Base-by-base conservation (phyloP, 2,888 invertebrate species). In the Eulithis prunata region DNA sequence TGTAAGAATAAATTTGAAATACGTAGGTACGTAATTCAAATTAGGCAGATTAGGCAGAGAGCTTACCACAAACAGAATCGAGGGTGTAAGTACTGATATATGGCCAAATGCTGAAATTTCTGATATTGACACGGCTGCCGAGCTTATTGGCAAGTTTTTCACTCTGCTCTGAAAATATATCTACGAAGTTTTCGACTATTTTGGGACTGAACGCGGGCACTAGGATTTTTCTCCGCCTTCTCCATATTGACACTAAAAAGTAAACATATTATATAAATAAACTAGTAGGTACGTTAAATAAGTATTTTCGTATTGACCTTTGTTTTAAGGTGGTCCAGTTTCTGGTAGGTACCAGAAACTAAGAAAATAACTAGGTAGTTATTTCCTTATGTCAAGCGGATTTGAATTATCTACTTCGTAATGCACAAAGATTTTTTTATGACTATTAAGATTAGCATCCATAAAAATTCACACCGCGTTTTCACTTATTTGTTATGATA, bases 191-290 rank as follows among this genome's bases (percentile, higher is more conserved):
- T 67, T 95, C 94, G n/a, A 96, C 86, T 66, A 95, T 94, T 80
- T 94, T 95, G 67, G 95, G 95, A 76, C 95, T 95, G 78, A 96
- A 96, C 0, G 95, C 94, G 36, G 96, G 95, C 36, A 95, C 93
- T 57, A 96, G 80, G 63, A 95, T 84, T 81, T 95, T 95, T 5
- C 96, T 86, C 14, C 95, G 90, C 3, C 85, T 84, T 69, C 93
- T 91, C 96, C 96, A 96, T 75, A 95, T 95, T 0, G 88, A 47
- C 51, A 92, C 92, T 93, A 71, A 46, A 64, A 70, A 46, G 10
- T 41, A 10, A 41, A 41, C 8, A 41, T 41, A 41, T 8, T 41
- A 1, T 6, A 32, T 32, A 32, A 32, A 32, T 32, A 32, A 32
- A 1, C 6, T 32, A 4, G 6, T 21, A 21, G 21, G 21, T 6